These are phyloP conservation scores for Agrotis exclamationis DNA, from an alignment of 2,888 invertebrate species.

Conservation along the genomic window DNA sequence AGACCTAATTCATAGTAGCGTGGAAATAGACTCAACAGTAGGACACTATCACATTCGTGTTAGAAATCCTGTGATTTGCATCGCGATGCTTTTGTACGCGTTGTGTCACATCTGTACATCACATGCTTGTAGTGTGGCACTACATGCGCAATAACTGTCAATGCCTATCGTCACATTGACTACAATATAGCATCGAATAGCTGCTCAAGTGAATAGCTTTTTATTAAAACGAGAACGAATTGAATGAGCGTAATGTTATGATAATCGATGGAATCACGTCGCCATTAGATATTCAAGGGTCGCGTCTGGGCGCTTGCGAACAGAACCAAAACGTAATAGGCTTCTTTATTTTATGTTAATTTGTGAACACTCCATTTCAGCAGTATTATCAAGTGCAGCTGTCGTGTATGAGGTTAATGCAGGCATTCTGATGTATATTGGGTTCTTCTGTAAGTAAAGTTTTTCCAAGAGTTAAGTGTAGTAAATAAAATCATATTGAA, in stretches of 20 bases:
- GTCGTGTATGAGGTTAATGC: background rate
- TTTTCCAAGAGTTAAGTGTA: background rate
- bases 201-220: background rate
- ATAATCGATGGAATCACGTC: slow-evolving; percentile 2
- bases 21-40: no score
- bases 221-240: background rate
- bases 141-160: slow-evolving; percentile 2
- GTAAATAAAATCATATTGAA: no score
- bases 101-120: background rate
- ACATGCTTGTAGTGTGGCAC: background rate
- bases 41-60: no score
- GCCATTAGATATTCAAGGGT: slow-evolving; percentile 2
- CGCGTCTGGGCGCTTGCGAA: background rate
- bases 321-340: background rate
- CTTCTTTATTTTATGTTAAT: slow-evolving; percentile 2
- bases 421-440: no score
- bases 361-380: background rate
- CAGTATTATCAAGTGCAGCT: background rate
- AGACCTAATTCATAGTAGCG: no score
- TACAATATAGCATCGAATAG: background rate
- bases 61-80: no score
- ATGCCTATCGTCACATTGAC: background rate
- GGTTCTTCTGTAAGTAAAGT: background rate
- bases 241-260: slow-evolving; percentile 4
- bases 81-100: background rate